Conservation (phyloP, 2,888 invertebrate genomes). For the Amiota mariae region DNA sequence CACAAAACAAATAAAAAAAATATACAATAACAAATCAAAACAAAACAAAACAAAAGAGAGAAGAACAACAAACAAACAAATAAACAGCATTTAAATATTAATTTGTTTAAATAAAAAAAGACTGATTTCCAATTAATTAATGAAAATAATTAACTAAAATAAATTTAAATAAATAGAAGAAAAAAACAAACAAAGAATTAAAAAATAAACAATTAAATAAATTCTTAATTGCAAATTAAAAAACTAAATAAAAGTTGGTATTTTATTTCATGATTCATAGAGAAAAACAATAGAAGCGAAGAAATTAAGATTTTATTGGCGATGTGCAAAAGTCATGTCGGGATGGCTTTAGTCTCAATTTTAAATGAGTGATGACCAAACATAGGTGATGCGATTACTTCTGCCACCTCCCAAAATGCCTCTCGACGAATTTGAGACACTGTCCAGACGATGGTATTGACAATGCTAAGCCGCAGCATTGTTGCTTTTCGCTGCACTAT, state of each 20-base stretch:
- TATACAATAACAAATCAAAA: slow-evolving; percentile 40
- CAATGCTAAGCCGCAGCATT: too few relatives aligned
- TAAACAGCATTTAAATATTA: slow-evolving; percentile 64
- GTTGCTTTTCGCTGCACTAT: too few relatives aligned
- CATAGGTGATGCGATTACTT: too few relatives aligned
- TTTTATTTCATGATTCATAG: too few relatives aligned
- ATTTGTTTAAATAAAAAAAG: slow-evolving; percentile 69
- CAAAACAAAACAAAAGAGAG: slow-evolving; percentile 25
- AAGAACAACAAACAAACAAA: slow-evolving; percentile 49
- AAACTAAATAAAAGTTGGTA: not conserved
- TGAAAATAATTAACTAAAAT: slow-evolving; percentile 41
- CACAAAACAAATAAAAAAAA: slow-evolving; percentile 37
- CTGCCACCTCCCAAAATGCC: too few relatives aligned
- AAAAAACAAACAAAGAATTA: slow-evolving; percentile 9
- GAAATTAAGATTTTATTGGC: too few relatives aligned
- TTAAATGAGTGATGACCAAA: too few relatives aligned
- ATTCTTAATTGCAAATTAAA: slow-evolving; percentile 60
- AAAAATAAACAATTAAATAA: slow-evolving; percentile 57
- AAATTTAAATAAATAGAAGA: slow-evolving; percentile 37
- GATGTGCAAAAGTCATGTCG: too few relatives aligned
- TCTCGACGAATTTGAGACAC: too few relatives aligned
- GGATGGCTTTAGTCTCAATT: too few relatives aligned
- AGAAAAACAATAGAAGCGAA: too few relatives aligned
- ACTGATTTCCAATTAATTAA: slow-evolving; percentile 72
- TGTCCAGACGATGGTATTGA: too few relatives aligned